Base-by-base conservation (phyloP, 2,888 invertebrate genomes). In the Helleia helle region DNA sequence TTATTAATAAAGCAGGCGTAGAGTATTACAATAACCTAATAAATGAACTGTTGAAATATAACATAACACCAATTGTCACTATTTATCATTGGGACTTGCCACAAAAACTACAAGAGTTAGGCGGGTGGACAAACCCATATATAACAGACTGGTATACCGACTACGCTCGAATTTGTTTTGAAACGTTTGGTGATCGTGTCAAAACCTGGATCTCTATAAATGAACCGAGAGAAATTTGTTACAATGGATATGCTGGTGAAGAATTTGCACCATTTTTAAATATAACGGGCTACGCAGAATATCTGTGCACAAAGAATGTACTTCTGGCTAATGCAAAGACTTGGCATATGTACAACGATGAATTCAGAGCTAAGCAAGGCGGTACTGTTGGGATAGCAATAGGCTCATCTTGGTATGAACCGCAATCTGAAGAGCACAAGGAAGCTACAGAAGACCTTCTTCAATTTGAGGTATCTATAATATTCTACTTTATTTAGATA, bases 21-120 rank as follows among this genome's bases (percentile, higher is more conserved):
- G 45, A 56, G 12, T 69, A 66, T 39, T 72, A 73, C 36, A 68
- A 65, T 22, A 66, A 67, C 18, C 52, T 91, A n/a, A 86, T 90
- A 22, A 63, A 88, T 45, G 87, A 85, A 54, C 65, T 91, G 41
- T 52, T 86, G 4, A 77, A 72, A 27, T 87, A 87, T 48, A 86
- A 85, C 25, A 90, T 92, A 39, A 58, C 83, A 47, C 91, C 91
- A 0, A 70, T 88, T 68, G 71, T 88, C 1, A 86, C 87, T 0
- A 55, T 88, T 36, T 85, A 74, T 47, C 87, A 87, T 45, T 86
- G 81, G 73, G 88, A 87, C 50, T 51, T 87, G 42, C 87, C 87
- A 0, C 71, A 80, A 44, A 70, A 69, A 31, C 56, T 89, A 1
- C 86, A 86, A 46, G 77, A 84, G 1, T 50, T 86, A 38, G 88